Evolutionary conservation across 1,140 invertebrate species (phyloP).

Genomic region (Drosophila obscura): DNA sequence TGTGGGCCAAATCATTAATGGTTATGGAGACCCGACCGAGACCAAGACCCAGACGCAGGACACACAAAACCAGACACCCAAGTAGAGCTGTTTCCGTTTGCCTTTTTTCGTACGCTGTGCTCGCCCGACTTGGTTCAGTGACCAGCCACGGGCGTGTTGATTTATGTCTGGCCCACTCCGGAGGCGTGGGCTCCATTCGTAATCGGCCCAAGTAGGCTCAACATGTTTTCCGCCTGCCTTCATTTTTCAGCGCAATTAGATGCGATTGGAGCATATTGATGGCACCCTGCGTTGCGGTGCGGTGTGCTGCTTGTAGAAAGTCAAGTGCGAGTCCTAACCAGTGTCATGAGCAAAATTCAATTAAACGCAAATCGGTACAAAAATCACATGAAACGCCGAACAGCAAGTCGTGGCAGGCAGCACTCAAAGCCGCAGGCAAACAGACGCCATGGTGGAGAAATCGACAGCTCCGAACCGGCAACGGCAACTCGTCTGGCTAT

Average conservation of each 20-base stretch:
- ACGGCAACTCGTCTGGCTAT: conserved; percentile 50
- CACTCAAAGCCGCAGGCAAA: conserved; percentile 49
- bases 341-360: conserved; percentile 73
- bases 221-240: conserved; percentile 34
- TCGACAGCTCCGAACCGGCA: conserved; percentile 1
- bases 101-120: conserved; percentile 16
- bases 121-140: conserved; percentile 62
- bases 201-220: conserved; percentile 62
- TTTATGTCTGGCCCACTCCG: conserved; percentile 45
- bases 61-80: conserved; percentile 6
- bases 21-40: conserved; percentile 56
- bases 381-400: conserved; percentile 53
- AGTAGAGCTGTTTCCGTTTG: conserved; percentile 13
- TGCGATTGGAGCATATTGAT: conserved; percentile 35
- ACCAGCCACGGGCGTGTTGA: conserved; percentile 65
- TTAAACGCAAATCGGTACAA: conserved; percentile 77
- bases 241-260: conserved; percentile 55
- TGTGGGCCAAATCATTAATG: conserved; percentile 76
- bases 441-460: conserved; percentile 6
- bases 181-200: conserved; percentile 24
- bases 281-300: not conserved
- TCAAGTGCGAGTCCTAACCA: conserved; percentile 29
- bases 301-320: not conserved
- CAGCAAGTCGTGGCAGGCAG: conserved; percentile 24
- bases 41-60: conserved; percentile 17